Base-by-base conservation (phyloP, 2,797 vertebrate species). In the Kryptopterus vitreolus region DNA sequence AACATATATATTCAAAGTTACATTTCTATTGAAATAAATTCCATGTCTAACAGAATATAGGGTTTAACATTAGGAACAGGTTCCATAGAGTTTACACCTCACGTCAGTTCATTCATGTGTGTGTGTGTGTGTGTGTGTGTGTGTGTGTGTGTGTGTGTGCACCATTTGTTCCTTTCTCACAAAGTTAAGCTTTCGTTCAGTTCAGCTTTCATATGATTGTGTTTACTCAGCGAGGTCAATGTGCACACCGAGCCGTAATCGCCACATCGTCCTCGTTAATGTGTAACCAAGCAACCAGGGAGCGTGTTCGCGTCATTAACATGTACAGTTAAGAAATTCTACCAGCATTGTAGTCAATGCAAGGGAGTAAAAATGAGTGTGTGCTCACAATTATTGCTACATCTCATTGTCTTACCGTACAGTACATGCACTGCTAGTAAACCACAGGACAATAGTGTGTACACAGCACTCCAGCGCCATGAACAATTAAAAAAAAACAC, bases 161-260 rank as follows among this genome's bases (percentile, higher is more conserved):
- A 55, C 24, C 74, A 55, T 13, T 24, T 71, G 76, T 63, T 43
- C 24, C 46, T 8, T 74, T 46, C 16, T 72, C 33, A 52, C 66
- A 72, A 18, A 53, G 43, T 77, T 48, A 57, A 65, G 58, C 1
- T 73, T 66, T 71, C 63, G 61, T 73, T 81, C 38, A 33, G 48
- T 77, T 61, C 53, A 50, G 38, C 10, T 63, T 52, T 62, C 22
- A 59, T 59, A 57, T 29, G 46, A 22, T 68, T 84, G 43, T 87
- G 77, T 85, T 87, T 83, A 77, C 83, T 72, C 73, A 76, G 79
- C 62, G n/a, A 77, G 84, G 81, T 83, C 86, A 87, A 87, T 76
- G 84, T 84, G 77, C 83, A 80, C 72, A 82, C 78, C 57, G 24
- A 75, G 76, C 82, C 81, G 79, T 55, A 77, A 85, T 82, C 77